Evolutionary conservation across 2,113 vertebrate genomes (phyloP).

Genomic region (Sebastes fasciatus): DNA sequence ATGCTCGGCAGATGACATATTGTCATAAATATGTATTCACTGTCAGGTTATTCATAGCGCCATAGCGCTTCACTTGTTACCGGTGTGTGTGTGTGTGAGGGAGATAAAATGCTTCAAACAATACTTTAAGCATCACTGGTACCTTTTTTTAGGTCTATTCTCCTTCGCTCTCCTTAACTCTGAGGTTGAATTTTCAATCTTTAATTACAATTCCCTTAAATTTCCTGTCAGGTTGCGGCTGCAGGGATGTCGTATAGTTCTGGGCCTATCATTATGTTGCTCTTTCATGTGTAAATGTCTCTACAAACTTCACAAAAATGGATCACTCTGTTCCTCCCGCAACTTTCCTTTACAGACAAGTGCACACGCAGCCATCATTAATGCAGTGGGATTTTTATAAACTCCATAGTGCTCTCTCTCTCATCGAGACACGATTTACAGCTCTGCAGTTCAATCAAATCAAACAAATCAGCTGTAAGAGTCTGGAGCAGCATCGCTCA

Average conservation of each 20-base stretch:
- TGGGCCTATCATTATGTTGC: neutral
- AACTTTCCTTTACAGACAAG: slow-evolving; percentile 19
- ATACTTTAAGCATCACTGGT: neutral
- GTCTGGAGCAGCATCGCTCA: neutral
- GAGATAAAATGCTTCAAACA: slow-evolving; percentile 3
- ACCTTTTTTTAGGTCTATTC: neutral
- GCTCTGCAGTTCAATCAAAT: neutral
- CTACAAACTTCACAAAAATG: slow-evolving; percentile 9
- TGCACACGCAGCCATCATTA: neutral
- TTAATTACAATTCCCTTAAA: neutral
- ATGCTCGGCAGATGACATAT: neutral
- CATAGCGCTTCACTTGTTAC: rapidly evolving
- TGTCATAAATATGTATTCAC: neutral
- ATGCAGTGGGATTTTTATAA: neutral
- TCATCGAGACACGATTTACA: neutral
- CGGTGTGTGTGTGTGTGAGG: too few relatives aligned
- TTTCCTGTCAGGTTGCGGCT: slow-evolving; percentile 1
- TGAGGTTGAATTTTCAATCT: neutral
- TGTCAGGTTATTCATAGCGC: neutral
- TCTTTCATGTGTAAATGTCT: slow-evolving; percentile 28
- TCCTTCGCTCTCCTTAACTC: neutral
- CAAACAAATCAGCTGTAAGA: neutral
- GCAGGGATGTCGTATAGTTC: neutral
- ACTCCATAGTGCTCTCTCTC: neutral
- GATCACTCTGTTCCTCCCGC: slow-evolving; percentile 14